These are phyloP conservation scores for Paedocypris micromegethes DNA, from an alignment of 2,797 vertebrate genomes.

Conservation along the genomic window DNA sequence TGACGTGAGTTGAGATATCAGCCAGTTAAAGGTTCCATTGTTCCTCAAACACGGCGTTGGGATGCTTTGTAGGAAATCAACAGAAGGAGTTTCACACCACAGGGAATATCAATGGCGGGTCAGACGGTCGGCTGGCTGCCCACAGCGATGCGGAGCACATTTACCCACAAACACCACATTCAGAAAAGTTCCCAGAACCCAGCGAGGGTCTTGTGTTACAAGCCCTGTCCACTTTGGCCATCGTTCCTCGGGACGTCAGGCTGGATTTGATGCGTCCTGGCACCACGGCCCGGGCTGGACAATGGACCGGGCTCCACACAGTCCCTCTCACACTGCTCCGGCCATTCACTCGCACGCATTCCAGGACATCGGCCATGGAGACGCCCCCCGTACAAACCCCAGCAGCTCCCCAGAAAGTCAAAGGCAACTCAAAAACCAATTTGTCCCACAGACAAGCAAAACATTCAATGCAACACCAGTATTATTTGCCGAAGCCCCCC, in stretches of 20 bases:
- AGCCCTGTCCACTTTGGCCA: conserved; percentile 25
- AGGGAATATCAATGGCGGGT: conserved; percentile 12
- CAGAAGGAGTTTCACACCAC: conserved; percentile 5
- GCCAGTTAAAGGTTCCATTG: neutral
- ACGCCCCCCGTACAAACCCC: conserved; percentile 41
- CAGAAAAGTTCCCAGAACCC: conserved; percentile 29
- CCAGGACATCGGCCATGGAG: conserved; percentile 52
- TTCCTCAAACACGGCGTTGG: neutral
- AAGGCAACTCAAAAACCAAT: conserved; percentile 46
- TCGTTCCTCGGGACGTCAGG: conserved; percentile 33
- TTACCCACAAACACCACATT: conserved; percentile 33
- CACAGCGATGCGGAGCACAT: conserved; percentile 12
- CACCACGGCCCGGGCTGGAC: conserved; percentile 25
- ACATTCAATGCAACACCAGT: conserved; percentile 21
- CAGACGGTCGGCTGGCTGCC: conserved; percentile 13
- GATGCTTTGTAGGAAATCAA: neutral
- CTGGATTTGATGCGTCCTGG: conserved; percentile 30
- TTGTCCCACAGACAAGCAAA: conserved; percentile 45
- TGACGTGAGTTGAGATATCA: too few relatives aligned
- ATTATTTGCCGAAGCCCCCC: conserved; percentile 29
- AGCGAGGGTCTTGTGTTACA: conserved; percentile 22
- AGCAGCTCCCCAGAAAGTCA: conserved; percentile 42
- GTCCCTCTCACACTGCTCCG: conserved; percentile 35
- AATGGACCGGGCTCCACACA: conserved; percentile 43
- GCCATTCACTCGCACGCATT: conserved; percentile 46